These are phyloP conservation scores for Typhlichthys eigenmanni DNA, from an alignment of 2,797 vertebrate genomes.

Conservation along the genomic window DNA sequence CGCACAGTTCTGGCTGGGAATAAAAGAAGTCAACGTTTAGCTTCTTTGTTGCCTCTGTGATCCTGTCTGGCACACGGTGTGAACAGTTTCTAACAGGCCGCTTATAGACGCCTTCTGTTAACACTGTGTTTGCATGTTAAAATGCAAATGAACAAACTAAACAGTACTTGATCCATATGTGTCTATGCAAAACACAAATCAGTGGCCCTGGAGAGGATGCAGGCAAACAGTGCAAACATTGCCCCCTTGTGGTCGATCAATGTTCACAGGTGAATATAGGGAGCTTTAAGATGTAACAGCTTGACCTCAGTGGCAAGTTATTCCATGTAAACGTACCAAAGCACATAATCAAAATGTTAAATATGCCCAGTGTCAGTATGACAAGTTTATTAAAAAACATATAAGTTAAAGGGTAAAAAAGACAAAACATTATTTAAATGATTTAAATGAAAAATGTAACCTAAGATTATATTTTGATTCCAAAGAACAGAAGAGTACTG, in stretches of 20 bases:
- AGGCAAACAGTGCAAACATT: conserved; percentile 85
- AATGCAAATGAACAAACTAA: conserved; percentile 79
- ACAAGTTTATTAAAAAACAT: too few relatives aligned
- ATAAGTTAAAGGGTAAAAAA: too few relatives aligned
- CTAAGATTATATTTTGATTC: too few relatives aligned
- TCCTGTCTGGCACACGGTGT: conserved; percentile 44
- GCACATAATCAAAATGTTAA: neutral
- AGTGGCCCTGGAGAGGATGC: conserved; percentile 51
- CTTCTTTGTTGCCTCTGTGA: conserved; percentile 63
- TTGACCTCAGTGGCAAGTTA: conserved; percentile 4
- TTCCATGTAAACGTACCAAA: neutral
- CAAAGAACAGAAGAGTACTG: too few relatives aligned
- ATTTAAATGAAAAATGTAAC: too few relatives aligned
- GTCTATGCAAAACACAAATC: conserved; percentile 78
- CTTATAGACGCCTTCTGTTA: conserved; percentile 77
- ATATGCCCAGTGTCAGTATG: neutral
- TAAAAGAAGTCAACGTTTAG: conserved; percentile 48
- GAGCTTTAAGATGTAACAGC: conserved; percentile 41
- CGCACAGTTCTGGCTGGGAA: conserved; percentile 39
- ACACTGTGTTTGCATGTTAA: conserved; percentile 69
- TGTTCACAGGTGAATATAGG: conserved; percentile 45
- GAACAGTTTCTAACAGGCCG: conserved; percentile 55
- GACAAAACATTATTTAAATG: too few relatives aligned
- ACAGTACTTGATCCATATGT: conserved; percentile 76
- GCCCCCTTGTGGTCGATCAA: conserved; percentile 91